These are phyloP conservation scores for Prolemur simus DNA, from an alignment of 2,113 vertebrate genomes.

Conservation along the genomic window DNA sequence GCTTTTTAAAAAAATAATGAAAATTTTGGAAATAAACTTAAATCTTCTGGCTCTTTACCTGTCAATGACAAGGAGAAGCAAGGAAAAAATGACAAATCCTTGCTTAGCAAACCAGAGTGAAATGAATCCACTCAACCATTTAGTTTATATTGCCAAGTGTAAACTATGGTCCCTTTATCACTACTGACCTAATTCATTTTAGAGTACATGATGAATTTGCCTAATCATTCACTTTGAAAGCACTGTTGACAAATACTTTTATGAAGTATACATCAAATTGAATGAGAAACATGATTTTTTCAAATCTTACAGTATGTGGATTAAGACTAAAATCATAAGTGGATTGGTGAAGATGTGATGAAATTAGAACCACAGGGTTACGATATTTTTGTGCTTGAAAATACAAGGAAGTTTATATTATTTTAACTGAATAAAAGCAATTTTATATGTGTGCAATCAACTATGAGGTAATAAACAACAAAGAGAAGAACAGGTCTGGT, in stretches of 20 bases:
- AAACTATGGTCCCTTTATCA: background rate
- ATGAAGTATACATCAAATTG: background rate
- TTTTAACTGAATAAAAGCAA: background rate
- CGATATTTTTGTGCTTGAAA: background rate
- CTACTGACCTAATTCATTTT: background rate
- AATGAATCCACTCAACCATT: constrained; percentile 31
- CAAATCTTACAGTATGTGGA: background rate
- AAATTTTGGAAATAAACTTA: background rate
- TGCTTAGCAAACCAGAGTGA: background rate
- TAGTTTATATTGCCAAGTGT: constrained; percentile 31
- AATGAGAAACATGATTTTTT: background rate
- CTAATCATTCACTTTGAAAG: constrained; percentile 38
- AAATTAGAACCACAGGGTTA: background rate
- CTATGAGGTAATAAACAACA: background rate
- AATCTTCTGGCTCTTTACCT: constrained; percentile 7
- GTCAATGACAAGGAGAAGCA: constrained; percentile 2
- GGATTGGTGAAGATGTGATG: background rate
- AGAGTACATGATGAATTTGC: background rate
- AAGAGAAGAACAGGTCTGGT: background rate
- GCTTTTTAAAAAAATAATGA: background rate
- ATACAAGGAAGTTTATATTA: background rate
- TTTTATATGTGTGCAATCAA: background rate
- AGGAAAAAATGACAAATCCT: constrained; percentile 14
- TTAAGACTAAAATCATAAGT: background rate
- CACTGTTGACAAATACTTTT: background rate